Percentiles rank a stretch among this genome's conserved stretches.
phyloP scores from a whole-genome alignment of 2,888 invertebrate genomes.

The Tetranychus piercei region DNA sequence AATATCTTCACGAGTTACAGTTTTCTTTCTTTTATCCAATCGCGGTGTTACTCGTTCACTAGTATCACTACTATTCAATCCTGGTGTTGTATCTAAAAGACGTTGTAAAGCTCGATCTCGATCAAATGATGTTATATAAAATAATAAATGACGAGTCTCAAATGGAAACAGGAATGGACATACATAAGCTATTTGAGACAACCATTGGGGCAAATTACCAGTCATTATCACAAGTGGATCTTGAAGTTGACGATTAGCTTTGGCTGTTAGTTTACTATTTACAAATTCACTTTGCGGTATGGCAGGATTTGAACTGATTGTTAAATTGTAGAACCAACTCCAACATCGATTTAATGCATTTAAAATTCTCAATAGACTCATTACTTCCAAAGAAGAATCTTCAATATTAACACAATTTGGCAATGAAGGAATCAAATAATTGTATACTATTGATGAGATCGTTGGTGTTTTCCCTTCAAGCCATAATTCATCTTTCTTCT shows the following conservation, averaged over 20 bases:
- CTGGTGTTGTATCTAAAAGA: slow-evolving; percentile 75
- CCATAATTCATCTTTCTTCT: slow-evolving; percentile 23
- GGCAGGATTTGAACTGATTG: slow-evolving; percentile 24
- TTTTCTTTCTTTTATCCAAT: slow-evolving; percentile 62
- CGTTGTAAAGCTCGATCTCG: slow-evolving; percentile 88
- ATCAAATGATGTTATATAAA: slow-evolving; percentile 95
- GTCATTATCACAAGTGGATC: slow-evolving; percentile 95
- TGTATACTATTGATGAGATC: slow-evolving; percentile 50
- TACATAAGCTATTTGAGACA: slow-evolving; percentile 66
- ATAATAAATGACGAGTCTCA: slow-evolving; percentile 82
- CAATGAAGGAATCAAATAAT: slow-evolving; percentile 53
- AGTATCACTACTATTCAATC: slow-evolving; percentile 42
- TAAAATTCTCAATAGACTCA: slow-evolving; percentile 69
- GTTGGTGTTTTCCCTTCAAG: slow-evolving; percentile 56
- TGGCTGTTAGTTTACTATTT: slow-evolving; percentile 83
- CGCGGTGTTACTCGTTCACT: slow-evolving; percentile 75
- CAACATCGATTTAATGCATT: slow-evolving; percentile 80
- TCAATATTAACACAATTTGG: slow-evolving; percentile 59
- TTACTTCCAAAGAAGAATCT: slow-evolving; percentile 77
- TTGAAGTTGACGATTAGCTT: slow-evolving; percentile 88
- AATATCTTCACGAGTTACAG: slow-evolving; percentile 53
- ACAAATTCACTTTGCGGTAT: slow-evolving; percentile 48
- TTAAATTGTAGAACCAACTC: slow-evolving; percentile 55
- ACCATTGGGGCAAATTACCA: slow-evolving; percentile 87
- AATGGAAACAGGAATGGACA: slow-evolving; percentile 94